These are phyloP conservation scores for Ardeotis arabs DNA, from an alignment of 2,113 vertebrate species.

Conservation along the genomic window DNA sequence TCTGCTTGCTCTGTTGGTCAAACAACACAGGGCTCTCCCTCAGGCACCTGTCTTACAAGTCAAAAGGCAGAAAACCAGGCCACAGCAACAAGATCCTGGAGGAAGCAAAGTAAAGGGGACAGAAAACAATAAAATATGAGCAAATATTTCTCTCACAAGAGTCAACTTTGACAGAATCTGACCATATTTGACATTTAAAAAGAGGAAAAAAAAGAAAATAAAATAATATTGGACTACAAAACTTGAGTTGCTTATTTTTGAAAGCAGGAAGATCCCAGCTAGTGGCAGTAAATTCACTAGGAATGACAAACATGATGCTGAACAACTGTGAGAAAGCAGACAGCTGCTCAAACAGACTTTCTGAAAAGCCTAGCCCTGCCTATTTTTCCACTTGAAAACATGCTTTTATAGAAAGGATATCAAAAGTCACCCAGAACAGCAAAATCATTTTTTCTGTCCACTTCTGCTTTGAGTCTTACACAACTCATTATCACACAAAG, in stretches of 20 bases:
- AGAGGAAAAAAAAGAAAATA: not conserved
- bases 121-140: not conserved
- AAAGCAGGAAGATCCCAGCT: not conserved
- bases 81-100: not conserved
- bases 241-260: not conserved
- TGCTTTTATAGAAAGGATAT: not conserved
- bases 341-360: slow-evolving; percentile 44
- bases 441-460: not conserved
- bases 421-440: not conserved
- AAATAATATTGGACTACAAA: not conserved
- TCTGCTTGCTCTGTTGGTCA: not conserved
- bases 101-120: not conserved
- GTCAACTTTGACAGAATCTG: not conserved
- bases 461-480: not conserved
- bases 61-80: not conserved
- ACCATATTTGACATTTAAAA: not conserved
- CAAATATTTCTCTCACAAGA: not conserved
- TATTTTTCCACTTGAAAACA: not conserved
- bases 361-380: not conserved
- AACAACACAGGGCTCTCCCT: not conserved
- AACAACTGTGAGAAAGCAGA: not conserved
- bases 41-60: not conserved
- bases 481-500: not conserved
- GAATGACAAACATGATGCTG: not conserved
- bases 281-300: not conserved